Conservation (phyloP, 2,888 invertebrate species). For the Melolontha melolontha region DNA sequence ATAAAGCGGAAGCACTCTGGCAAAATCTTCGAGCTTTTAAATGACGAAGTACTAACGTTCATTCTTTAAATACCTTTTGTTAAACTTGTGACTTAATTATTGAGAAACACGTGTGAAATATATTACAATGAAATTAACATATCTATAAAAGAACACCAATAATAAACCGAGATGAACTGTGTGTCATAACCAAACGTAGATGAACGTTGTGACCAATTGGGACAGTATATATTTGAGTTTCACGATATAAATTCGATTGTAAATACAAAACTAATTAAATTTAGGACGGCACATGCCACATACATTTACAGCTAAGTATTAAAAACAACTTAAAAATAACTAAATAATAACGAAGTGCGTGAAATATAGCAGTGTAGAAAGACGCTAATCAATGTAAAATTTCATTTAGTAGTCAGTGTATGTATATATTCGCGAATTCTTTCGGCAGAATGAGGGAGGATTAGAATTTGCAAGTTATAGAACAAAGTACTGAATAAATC, state of each 20-base stretch:
- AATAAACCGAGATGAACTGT: too few relatives aligned
- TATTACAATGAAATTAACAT: conserved; percentile 26
- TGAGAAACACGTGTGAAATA: conserved; percentile 27
- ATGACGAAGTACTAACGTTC: background rate
- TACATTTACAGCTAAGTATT: background rate
- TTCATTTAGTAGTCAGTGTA: too few relatives aligned
- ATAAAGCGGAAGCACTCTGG: too few relatives aligned
- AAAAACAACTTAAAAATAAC: background rate
- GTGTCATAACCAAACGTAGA: too few relatives aligned
- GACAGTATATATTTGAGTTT: background rate
- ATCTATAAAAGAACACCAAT: conserved; percentile 2
- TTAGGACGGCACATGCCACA: background rate
- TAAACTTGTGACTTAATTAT: conserved; percentile 18
- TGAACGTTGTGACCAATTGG: background rate
- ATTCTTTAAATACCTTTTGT: conserved; percentile 24
- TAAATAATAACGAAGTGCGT: background rate
- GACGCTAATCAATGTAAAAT: too few relatives aligned
- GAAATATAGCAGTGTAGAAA: too few relatives aligned
- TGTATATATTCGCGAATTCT: too few relatives aligned
- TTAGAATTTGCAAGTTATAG: too few relatives aligned
- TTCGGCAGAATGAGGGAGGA: too few relatives aligned
- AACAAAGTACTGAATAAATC: too few relatives aligned
- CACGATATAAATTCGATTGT: conserved; percentile 9
- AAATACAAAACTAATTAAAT: conserved; percentile 32
- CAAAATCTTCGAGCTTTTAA: background rate